Conservation (phyloP, 2,113 vertebrate species). For the Anser brachyrhynchus region DNA sequence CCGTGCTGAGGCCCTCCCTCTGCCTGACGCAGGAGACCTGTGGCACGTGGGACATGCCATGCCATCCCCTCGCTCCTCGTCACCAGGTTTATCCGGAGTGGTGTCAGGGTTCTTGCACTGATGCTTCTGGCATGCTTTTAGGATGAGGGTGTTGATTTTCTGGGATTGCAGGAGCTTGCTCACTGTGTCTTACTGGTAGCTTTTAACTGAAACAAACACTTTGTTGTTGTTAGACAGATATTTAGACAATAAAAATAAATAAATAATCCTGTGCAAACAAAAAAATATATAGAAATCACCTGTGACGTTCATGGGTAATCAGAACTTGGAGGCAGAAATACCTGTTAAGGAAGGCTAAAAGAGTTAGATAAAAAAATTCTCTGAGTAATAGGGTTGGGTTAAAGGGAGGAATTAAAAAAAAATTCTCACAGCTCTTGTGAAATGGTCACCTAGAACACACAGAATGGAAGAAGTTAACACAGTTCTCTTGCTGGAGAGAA, state of each 20-base stretch:
- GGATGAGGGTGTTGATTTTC: neutral
- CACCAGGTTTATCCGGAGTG: neutral
- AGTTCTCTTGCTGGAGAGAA: neutral
- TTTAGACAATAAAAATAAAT: neutral
- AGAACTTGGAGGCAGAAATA: neutral
- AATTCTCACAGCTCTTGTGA: neutral
- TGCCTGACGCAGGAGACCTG: fast-evolving
- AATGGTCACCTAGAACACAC: neutral
- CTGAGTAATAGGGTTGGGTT: neutral
- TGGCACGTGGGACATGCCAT: neutral
- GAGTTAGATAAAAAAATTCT: neutral
- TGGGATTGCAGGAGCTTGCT: neutral
- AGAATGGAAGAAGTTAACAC: neutral
- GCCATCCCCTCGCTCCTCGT: fast-evolving
- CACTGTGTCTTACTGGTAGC: neutral
- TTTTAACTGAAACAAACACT: neutral
- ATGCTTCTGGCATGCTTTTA: fast-evolving
- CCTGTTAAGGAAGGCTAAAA: neutral
- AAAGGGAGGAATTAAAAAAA: neutral
- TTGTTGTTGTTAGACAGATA: neutral
- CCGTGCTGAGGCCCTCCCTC: fast-evolving
- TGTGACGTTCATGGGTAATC: fast-evolving
- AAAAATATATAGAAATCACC: neutral
- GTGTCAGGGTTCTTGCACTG: fast-evolving
- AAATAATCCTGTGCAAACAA: neutral